Conservation (phyloP, 2,113 vertebrate species). For the Heterocephalus glaber region DNA sequence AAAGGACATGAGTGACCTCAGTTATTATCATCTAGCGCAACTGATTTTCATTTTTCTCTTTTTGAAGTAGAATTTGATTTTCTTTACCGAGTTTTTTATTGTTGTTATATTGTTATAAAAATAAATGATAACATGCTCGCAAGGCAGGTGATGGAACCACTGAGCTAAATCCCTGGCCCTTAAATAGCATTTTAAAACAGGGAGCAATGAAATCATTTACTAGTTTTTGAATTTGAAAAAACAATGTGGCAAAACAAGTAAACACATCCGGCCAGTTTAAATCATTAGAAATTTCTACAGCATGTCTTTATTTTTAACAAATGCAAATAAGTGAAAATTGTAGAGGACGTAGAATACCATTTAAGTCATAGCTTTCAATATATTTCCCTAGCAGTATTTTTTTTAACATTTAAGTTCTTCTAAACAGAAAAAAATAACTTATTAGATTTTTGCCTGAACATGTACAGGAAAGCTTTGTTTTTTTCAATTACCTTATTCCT, state of each 20-base stretch:
- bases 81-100: not conserved
- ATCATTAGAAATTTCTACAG: not conserved
- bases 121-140: constrained; percentile 58
- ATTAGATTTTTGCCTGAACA: not conserved
- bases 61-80: not conserved
- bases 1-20: not conserved
- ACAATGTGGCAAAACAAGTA: not conserved
- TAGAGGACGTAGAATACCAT: not conserved
- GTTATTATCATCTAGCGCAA: not conserved
- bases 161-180: too few relatives aligned
- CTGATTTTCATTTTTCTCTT: not conserved
- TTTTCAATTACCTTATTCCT: not conserved
- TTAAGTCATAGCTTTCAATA: not conserved
- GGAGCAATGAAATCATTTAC: not conserved
- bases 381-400: not conserved
- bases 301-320: not conserved
- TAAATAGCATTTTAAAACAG: not conserved
- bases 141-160: too few relatives aligned
- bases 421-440: not conserved
- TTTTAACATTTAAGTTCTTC: constrained; percentile 24
- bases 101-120: not conserved
- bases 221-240: constrained; percentile 3
- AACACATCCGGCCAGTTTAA: not conserved
- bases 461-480: not conserved
- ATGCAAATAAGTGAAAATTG: not conserved